Evolutionary conservation across 1,140 invertebrate species (phyloP).

Genomic region (Pogonus chalceus): DNA sequence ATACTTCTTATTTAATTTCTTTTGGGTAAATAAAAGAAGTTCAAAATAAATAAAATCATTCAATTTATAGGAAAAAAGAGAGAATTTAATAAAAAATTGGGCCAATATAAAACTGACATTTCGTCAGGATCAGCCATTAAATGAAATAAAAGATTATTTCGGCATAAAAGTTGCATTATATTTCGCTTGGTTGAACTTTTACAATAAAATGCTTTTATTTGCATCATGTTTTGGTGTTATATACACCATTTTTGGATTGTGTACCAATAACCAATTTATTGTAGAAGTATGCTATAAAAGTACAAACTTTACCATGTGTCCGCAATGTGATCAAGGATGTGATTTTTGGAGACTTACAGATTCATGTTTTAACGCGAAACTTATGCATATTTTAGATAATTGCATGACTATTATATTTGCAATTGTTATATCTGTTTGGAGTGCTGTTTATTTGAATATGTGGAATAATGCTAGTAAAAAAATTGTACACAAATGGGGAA

Average conservation of each 20-base stretch:
- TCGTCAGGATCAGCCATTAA: constrained; percentile 70
- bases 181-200: constrained; percentile 79
- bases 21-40: neutral
- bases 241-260: constrained; percentile 65
- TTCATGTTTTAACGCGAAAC: constrained; percentile 55
- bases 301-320: constrained; percentile 60
- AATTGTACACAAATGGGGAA: constrained; percentile 71
- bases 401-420: constrained; percentile 64
- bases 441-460: constrained; percentile 70
- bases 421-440: constrained; percentile 69
- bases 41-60: neutral
- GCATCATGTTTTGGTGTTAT: constrained; percentile 63
- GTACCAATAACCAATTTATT: constrained; percentile 32
- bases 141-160: constrained; percentile 77
- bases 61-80: constrained; percentile 31
- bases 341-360: constrained; percentile 61
- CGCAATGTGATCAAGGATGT: constrained; percentile 63
- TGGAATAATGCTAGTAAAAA: constrained; percentile 68
- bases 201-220: constrained; percentile 73
- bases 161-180: constrained; percentile 79
- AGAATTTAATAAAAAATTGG: constrained; percentile 44
- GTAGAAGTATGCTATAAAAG: constrained; percentile 49
- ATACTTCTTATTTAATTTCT: neutral
- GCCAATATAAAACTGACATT: constrained; percentile 43
- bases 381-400: constrained; percentile 68